A percentile compares a stretch with the other conserved stretches of the same genome.
phyloP scores from a whole-genome alignment of 2,888 invertebrate genomes.

The Venusia cambrica region DNA sequence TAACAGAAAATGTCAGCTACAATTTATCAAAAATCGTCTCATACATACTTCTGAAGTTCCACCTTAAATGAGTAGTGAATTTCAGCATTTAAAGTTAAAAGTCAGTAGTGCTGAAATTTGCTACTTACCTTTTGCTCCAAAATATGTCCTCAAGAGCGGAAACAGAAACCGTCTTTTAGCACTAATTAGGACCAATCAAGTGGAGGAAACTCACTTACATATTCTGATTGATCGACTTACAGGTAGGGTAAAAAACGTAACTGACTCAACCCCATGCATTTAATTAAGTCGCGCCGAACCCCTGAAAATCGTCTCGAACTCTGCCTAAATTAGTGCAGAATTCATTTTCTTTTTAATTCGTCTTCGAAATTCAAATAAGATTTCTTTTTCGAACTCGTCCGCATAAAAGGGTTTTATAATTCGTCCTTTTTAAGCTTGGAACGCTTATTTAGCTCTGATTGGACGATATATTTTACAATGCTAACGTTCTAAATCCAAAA shows the following conservation, averaged over 20 bases:
- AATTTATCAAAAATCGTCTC: too few species aligned
- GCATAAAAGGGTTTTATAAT: slow-evolving; percentile 73
- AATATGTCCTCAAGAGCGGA: neutral
- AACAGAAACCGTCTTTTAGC: slow-evolving; percentile 3
- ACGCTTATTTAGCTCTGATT: slow-evolving; percentile 79
- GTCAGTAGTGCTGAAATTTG: too few species aligned
- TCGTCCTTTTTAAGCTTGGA: slow-evolving; percentile 60
- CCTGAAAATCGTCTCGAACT: slow-evolving; percentile 69
- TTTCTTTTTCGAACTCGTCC: slow-evolving; percentile 65
- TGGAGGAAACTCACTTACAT: slow-evolving; percentile 18
- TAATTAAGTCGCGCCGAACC: slow-evolving; percentile 68
- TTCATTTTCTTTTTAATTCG: slow-evolving; percentile 77
- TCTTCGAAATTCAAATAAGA: slow-evolving; percentile 79
- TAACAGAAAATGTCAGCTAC: too few species aligned
- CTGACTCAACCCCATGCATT: slow-evolving; percentile 63
- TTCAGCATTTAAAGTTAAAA: too few species aligned
- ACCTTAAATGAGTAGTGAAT: too few species aligned
- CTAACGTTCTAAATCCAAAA: slow-evolving; percentile 68
- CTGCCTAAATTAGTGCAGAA: slow-evolving; percentile 75
- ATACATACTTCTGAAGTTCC: too few species aligned
- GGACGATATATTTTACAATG: slow-evolving; percentile 80
- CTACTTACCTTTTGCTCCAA: neutral
- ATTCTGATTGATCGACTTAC: slow-evolving; percentile 31
- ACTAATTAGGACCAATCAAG: slow-evolving; percentile 9
- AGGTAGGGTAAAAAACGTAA: slow-evolving; percentile 31